A percentile compares a stretch with the other conserved stretches of the same genome.
These are phyloP conservation scores for Phrynocephalus vlangalii DNA, from an alignment of 2,797 vertebrate genomes.

Conservation along the genomic window DNA sequence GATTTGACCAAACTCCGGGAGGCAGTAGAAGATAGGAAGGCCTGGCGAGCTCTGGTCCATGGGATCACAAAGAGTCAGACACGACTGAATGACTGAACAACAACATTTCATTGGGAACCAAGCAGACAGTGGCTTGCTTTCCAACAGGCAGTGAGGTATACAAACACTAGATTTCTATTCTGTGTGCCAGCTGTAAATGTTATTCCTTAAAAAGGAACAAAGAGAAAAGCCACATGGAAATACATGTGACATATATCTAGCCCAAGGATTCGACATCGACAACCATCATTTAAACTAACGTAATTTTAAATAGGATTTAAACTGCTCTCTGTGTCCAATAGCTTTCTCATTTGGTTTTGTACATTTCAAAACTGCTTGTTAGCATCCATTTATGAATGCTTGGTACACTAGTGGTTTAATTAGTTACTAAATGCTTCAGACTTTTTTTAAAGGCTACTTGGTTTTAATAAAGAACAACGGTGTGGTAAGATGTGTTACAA, in stretches of 20 bases:
- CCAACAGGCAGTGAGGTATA: neutral
- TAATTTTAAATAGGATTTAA: neutral
- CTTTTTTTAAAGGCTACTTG: neutral
- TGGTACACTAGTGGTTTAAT: neutral
- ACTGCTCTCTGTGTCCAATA: neutral
- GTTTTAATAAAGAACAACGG: slow-evolving; percentile 5
- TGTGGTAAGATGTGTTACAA: too few species aligned
- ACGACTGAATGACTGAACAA: too few species aligned
- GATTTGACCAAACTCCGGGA: too few species aligned
- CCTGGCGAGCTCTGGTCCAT: too few species aligned
- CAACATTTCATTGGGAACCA: neutral
- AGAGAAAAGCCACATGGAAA: neutral
- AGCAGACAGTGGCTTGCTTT: too few species aligned
- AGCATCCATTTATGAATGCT: neutral
- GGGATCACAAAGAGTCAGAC: too few species aligned
- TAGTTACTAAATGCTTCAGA: slow-evolving; percentile 4
- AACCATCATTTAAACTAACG: neutral
- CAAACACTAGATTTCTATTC: too few species aligned
- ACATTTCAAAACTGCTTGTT: neutral
- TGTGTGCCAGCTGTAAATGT: neutral
- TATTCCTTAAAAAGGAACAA: neutral
- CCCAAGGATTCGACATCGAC: neutral
- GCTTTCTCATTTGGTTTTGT: slow-evolving; percentile 14
- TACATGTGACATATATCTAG: neutral
- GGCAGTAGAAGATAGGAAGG: too few species aligned